Evolutionary conservation across 2,888 invertebrate species (phyloP).

Genomic region (Drosophila aldrichi): DNA sequence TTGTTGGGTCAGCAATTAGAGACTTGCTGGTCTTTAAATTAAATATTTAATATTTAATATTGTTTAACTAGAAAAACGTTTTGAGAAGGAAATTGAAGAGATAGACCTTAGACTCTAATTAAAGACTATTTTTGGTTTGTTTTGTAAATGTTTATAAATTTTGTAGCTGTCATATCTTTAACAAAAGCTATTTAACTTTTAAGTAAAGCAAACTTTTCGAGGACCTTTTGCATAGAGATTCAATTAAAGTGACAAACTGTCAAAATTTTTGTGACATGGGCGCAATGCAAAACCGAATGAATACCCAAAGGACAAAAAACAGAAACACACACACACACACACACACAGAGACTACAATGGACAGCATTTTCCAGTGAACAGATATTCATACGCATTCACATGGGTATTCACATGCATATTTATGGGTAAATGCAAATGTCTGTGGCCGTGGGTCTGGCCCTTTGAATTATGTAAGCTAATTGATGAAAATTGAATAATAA

Average conservation of each 20-base stretch:
- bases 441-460: conserved; percentile 13
- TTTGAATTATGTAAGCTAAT: conserved; percentile 77
- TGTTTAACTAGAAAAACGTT: too few relatives aligned
- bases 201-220: conserved; percentile 22
- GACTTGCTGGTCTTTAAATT: conserved; percentile 4
- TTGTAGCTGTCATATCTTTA: conserved; percentile 12
- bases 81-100: background rate
- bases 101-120: background rate
- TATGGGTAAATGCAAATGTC: conserved; percentile 28
- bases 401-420: conserved; percentile 63
- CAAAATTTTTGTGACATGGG: conserved; percentile 76
- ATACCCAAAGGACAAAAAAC: conserved; percentile 55
- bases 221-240: conserved; percentile 57
- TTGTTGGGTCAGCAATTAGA: conserved; percentile 33
- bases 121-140: conserved; percentile 1
- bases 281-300: conserved; percentile 41
- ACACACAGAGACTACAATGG: background rate
- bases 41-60: conserved; percentile 10
- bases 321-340: conserved; percentile 1
- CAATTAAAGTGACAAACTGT: conserved; percentile 80
- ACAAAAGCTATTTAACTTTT: conserved; percentile 22
- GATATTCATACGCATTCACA: conserved; percentile 33
- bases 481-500: conserved; percentile 80
- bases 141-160: background rate
- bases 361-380: conserved; percentile 20